Evolutionary conservation across 1,140 invertebrate species (phyloP), one percentile per base, ranked within the genome.

Genomic region (Paramacrobiotus metropolitanus): DNA sequence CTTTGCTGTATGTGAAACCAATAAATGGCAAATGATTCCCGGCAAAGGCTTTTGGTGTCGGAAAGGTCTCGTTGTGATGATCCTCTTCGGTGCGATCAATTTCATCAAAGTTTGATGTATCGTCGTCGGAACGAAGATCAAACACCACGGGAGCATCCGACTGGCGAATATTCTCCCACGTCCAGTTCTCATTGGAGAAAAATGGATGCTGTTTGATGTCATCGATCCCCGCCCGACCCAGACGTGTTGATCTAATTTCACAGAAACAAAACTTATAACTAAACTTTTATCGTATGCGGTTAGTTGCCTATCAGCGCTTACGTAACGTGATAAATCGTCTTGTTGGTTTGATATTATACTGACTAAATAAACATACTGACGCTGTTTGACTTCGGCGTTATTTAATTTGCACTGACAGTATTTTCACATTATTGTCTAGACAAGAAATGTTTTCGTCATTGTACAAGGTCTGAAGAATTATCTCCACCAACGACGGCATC

Each of bases 11-110:
- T 0, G 94, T 97, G 70, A 99, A 99, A 4, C 94, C 92, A 62
- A 98, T 87, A 76, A 99, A 99, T 21, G 94, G 92, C 64, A 99
- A 76, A 76, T 98, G 92, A 76, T 98, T 96, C 44, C 91, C 95
- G 62, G 88, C 88, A 76, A 98, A 98, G 31, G 89, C 87, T 77
- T 95, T 97, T 29, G 92, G 89, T 62, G 85, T 79, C 9, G 92
- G 87, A 75, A 98, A 98, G 70, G 83, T 83, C 72, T 94, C 88
- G 69, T 89, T 85, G 1, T 83, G 79, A 59, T 80, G 81, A 68
- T 90, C 86, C 63, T 89, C 86, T 68, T 88, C 20, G 59, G n/a
- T 70, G 60, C 73, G 87, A 67, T 95, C 91, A 60, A 96, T 85
- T 67, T 96, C 91, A 72, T 97, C 92, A 77, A 99, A 99, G 76